Evolutionary conservation across 1,140 invertebrate species (phyloP), one percentile per base, ranked within the genome.

Genomic region (Drosophila aff.): DNA sequence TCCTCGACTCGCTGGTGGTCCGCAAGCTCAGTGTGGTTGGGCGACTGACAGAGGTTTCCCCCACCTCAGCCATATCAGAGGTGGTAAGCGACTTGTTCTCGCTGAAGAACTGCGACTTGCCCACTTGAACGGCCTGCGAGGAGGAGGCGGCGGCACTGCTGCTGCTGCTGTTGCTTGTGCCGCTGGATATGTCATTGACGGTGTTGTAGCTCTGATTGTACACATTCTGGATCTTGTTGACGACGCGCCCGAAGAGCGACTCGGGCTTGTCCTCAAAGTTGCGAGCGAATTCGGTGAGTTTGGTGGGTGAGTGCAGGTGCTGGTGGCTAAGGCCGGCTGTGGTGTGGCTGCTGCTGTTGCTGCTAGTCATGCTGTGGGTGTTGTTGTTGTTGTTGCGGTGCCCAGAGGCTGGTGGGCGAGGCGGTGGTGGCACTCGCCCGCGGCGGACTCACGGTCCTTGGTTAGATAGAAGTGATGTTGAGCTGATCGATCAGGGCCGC

Each of bases 281-380:
- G 3, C 92, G 96, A 64, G 96, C 96, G 87, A 97, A 97, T 92
- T 96, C 96, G 43, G 96, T 97, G 36, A 97, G 92, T 82, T 96
- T 95, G 3, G 95, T 95, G 5, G 95, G 95, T 3, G 95, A 95
- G 65, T 96, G 94, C 74, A 96, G 93, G 86, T 96, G 96, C 81
- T 94, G 95, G 89, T 95, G 95, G 43, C 68, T 75, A 18, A 38
- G 72, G 46, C 31, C 96, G 94, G 93, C 82, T 96, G 95, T 81
- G 94, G 94, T 59, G 33, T 38, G 33, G 52, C 52, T 55, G 16
- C 53, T 26, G 26, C 6, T 91, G 47, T 65, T 69, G 44, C 26
- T 78, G 44, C 33, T 78, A 64, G 21, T 77, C 55, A 78, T 76
- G 61, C 26, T 74, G 52, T 16, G 53, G 38, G 15, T 75, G 36